Percentiles rank a stretch among this genome's conserved stretches.
Evolutionary conservation across 2,797 vertebrate genomes (phyloP).

Genomic region (Leucoraja ocellata): DNA sequence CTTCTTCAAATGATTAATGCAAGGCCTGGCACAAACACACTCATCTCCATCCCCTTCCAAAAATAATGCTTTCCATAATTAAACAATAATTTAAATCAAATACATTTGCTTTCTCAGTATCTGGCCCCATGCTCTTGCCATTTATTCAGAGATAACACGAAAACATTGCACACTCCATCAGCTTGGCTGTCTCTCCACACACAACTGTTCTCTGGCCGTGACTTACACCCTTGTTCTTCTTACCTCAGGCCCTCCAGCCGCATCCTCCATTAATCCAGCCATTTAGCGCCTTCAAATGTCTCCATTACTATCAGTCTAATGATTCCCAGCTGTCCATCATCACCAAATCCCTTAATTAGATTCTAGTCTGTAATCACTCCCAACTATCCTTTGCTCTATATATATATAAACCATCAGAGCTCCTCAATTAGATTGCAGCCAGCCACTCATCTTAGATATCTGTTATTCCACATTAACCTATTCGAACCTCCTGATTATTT

Average conservation of each 20-base stretch:
- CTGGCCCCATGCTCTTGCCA: not conserved
- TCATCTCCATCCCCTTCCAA: not conserved
- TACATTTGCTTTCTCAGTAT: not conserved
- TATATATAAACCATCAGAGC: not conserved
- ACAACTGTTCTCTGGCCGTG: not conserved
- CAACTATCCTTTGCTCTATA: not conserved
- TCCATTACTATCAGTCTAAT: not conserved
- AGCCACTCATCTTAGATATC: not conserved
- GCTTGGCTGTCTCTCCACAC: not conserved
- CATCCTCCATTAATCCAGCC: not conserved
- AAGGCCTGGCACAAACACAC: not conserved
- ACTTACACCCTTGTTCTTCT: not conserved
- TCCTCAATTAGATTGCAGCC: not conserved
- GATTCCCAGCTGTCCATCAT: not conserved
- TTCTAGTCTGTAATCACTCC: not conserved
- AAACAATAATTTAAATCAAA: not conserved
- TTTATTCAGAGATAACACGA: not conserved
- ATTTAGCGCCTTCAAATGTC: not conserved
- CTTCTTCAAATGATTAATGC: not conserved
- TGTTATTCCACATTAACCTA: not conserved
- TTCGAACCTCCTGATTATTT: not conserved
- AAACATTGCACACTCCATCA: not conserved
- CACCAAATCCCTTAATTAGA: not conserved
- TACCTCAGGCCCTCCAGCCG: not conserved
- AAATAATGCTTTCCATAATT: not conserved